phyloP scores from a whole-genome alignment of 2,113 vertebrate species.

The Lepisosteus osseus region DNA sequence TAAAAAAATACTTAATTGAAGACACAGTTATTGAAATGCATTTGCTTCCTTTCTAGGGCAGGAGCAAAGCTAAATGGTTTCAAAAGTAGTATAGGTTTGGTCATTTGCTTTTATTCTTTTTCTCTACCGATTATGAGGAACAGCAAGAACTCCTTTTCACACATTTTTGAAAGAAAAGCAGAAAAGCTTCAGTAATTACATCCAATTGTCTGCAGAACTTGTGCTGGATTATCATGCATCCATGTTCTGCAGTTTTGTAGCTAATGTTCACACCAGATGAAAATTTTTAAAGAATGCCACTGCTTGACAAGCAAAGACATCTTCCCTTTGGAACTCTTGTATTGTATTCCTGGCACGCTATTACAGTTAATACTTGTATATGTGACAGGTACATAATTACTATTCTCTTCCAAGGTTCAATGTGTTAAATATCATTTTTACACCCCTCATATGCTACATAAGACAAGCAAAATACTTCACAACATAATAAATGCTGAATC shows the following conservation, averaged over 20 bases:
- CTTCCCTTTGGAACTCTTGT: not conserved
- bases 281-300: not conserved
- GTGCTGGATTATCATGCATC: not conserved
- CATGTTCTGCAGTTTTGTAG: not conserved
- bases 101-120: too few species aligned
- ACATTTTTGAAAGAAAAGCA: not conserved
- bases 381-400: conserved; percentile 11
- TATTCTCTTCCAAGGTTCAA: not conserved
- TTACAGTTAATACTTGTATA: not conserved
- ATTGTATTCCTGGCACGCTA: conserved; percentile 1
- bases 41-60: too few species aligned
- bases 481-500: too few species aligned
- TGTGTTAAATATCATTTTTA: conserved; percentile 1
- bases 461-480: not conserved
- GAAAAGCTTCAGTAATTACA: not conserved
- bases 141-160: not conserved
- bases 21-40: too few species aligned
- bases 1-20: too few species aligned
- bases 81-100: too few species aligned
- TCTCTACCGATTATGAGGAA: not conserved
- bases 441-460: not conserved
- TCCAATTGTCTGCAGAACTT: not conserved
- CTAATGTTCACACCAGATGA: not conserved
- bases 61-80: too few species aligned
- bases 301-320: not conserved